Conservation (phyloP, 2,888 invertebrate genomes). For the Panzeria rudis region DNA sequence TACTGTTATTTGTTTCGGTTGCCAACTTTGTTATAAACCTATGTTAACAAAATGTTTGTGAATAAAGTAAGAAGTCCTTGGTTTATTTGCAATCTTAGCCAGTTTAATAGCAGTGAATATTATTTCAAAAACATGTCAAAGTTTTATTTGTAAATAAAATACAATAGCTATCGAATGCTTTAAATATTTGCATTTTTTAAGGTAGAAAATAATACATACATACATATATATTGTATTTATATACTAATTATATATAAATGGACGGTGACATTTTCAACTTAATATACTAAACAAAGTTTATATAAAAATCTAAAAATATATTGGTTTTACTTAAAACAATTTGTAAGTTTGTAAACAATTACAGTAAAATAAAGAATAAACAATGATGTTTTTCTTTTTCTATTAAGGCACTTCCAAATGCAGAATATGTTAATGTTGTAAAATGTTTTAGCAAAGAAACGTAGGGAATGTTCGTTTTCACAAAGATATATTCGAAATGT, state of each 20-base stretch:
- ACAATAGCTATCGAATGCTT: neutral
- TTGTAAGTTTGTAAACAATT: constrained; percentile 41
- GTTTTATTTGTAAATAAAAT: constrained; percentile 31
- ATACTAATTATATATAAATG: constrained; percentile 50
- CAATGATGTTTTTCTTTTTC: neutral
- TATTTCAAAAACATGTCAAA: neutral
- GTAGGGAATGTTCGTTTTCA: constrained; percentile 42
- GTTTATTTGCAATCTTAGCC: neutral
- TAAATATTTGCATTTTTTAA: constrained; percentile 22
- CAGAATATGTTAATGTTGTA: constrained; percentile 13
- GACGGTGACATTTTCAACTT: constrained; percentile 65
- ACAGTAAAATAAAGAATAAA: constrained; percentile 13
- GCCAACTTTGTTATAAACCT: no score
- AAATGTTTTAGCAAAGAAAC: neutral
- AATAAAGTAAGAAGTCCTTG: no score
- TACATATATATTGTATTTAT: constrained; percentile 2
- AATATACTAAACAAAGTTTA: constrained; percentile 35
- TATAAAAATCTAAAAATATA: constrained; percentile 49
- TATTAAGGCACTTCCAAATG: constrained; percentile 59
- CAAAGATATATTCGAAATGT: constrained; percentile 2
- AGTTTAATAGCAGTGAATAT: no score
- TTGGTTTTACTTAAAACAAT: constrained; percentile 54
- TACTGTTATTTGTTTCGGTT: no score
- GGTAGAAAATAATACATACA: constrained; percentile 15
- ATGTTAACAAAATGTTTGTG: no score